phyloP scores from a whole-genome alignment of 1,140 invertebrate species.

The Ganaspis sp. region DNA sequence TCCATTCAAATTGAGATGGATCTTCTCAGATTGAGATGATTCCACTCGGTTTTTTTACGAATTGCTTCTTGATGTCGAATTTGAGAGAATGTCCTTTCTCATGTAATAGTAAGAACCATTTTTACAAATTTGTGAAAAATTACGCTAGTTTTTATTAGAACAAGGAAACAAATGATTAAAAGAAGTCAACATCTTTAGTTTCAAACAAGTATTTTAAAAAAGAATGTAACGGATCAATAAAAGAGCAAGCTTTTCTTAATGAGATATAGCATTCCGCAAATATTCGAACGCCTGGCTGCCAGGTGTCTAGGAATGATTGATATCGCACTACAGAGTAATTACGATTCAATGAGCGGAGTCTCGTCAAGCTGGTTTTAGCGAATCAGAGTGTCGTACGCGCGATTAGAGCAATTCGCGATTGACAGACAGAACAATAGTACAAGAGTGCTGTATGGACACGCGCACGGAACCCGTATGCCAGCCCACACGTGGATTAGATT shows the following conservation, averaged over 20 bases:
- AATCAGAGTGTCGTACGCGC: constrained; percentile 55
- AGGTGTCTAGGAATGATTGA: constrained; percentile 64
- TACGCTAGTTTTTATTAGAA: too few relatives aligned
- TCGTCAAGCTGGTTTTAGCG: constrained; percentile 47
- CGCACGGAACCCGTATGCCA: constrained; percentile 38
- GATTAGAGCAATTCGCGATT: constrained; percentile 53
- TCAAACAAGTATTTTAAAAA: too few relatives aligned
- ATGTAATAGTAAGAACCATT: too few relatives aligned
- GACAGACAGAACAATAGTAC: constrained; percentile 65
- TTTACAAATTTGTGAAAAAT: too few relatives aligned
- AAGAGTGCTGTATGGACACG: constrained; percentile 40
- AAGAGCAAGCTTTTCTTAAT: not conserved
- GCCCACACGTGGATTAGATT: constrained; percentile 59
- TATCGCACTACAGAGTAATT: constrained; percentile 42
- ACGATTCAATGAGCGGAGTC: constrained; percentile 32
- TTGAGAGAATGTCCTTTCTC: too few relatives aligned
- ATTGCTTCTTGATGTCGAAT: too few relatives aligned
- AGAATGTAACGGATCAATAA: not conserved
- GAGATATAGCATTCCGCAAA: constrained; percentile 48
- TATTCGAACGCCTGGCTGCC: constrained; percentile 51
- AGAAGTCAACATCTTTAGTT: too few relatives aligned
- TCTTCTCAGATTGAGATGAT: too few relatives aligned
- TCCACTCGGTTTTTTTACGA: too few relatives aligned
- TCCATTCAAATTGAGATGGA: too few relatives aligned
- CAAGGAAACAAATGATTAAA: too few relatives aligned